These are phyloP conservation scores for Oryzias javanicus DNA, from an alignment of 2,113 vertebrate genomes.

Conservation along the genomic window DNA sequence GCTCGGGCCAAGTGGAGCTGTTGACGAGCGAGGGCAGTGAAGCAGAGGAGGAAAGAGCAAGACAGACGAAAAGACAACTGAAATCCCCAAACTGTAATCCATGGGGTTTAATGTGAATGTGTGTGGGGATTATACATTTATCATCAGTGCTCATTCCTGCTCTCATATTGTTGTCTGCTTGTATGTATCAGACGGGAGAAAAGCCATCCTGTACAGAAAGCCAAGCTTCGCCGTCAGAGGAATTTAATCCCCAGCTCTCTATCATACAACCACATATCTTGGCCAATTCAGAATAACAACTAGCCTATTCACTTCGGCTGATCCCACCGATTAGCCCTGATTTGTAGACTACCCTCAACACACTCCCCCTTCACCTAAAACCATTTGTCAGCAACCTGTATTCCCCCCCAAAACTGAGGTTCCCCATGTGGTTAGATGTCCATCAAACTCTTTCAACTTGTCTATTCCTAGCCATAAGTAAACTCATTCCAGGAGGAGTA, in stretches of 20 bases:
- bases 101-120: conserved; percentile 70
- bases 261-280: conserved; percentile 78
- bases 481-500: conserved; percentile 19
- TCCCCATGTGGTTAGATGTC: conserved; percentile 20
- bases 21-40: conserved; percentile 71
- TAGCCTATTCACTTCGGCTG: conserved; percentile 79
- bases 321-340: conserved; percentile 62
- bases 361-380: conserved; percentile 21
- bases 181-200: conserved; percentile 40
- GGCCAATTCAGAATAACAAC: conserved; percentile 89
- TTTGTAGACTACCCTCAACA: conserved; percentile 47
- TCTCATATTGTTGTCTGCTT: conserved; percentile 39
- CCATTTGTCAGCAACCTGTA: conserved; percentile 31
- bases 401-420: conserved; percentile 22
- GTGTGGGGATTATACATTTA: conserved; percentile 76
- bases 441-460: conserved; percentile 12
- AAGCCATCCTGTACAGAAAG: conserved; percentile 63
- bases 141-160: conserved; percentile 67
- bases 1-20: conserved; percentile 74
- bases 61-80: conserved; percentile 58
- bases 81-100: conserved; percentile 78
- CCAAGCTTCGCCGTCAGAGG: conserved; percentile 62
- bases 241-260: conserved; percentile 67
- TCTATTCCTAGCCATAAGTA: conserved; percentile 12
- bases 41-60: conserved; percentile 62